Evolutionary conservation across 2,888 invertebrate genomes (phyloP).

Genomic region (Limnephilus auricula): DNA sequence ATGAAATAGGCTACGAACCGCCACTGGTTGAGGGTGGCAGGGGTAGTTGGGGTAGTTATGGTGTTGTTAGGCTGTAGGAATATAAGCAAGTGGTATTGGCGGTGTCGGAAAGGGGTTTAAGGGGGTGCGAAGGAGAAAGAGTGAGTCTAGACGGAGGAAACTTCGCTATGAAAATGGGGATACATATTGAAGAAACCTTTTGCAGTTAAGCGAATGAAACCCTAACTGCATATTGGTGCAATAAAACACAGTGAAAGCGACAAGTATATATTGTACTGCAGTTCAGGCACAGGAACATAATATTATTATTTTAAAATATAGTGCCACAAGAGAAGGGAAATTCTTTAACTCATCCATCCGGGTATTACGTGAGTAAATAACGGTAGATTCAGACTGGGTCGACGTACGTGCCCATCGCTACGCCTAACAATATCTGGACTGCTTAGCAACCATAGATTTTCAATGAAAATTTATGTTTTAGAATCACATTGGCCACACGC

Average conservation of each 20-base stretch:
- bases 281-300: neutral
- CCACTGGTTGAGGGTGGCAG: no score
- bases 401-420: no score
- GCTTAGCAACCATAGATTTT: no score
- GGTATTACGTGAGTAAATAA: no score
- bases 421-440: no score
- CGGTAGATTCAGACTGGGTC: no score
- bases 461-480: no score
- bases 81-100: neutral
- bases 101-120: neutral
- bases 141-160: constrained; percentile 19
- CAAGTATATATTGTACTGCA: neutral
- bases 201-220: neutral
- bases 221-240: neutral
- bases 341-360: no score
- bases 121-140: neutral
- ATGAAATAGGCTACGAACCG: no score
- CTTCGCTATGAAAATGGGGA: neutral
- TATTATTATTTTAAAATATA: neutral
- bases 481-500: no score
- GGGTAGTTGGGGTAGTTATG: neutral
- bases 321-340: neutral
- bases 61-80: neutral
- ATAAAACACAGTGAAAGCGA: neutral
- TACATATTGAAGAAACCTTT: neutral